Evolutionary conservation across 2,797 vertebrate genomes (phyloP), one percentile per base, ranked within the genome.

Genomic region (Cossypha polioptera): DNA sequence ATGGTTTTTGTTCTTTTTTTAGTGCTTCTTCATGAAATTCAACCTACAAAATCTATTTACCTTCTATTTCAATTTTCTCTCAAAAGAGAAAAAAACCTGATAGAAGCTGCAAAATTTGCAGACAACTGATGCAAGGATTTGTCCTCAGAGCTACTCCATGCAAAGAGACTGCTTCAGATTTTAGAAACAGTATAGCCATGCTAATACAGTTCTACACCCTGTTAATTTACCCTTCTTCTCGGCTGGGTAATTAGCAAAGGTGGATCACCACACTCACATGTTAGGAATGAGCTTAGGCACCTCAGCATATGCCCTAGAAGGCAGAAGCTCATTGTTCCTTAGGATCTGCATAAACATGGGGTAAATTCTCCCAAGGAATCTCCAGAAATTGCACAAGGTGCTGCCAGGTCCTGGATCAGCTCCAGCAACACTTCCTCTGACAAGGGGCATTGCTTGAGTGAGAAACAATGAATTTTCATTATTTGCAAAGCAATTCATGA

Each of bases 211-310:
- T 88, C 94, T 90, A 82, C 91, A 84, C 78, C 91, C 58, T 88
- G 42, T 51, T 92, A 94, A 94, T 86, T 80, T 91, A 89, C 36
- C 22, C 58, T 80, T 71, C 76, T 57, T 81, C 82, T 86, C 62
- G 83, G n/a, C 29, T 81, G 67, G 16, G 13, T 92, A 85, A 94
- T 95, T 91, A 91, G 40, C 50, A 81, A 75, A 96, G 92, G 82
- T 72, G 82, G 50, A 91, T 95, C 93, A 81, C 31, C 69, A 62
- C 51, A 91, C 21, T 83, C 93, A 92, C 50, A 81, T 48, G 38
- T 51, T 55, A 90, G 75, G 95, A 95, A 96, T 91, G 90, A 94
- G 78, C 31, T 72, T 48, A 72, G 69, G 68, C 75, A 86, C 47
- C 42, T 78, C 82, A 75, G 69, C 42, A 54, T 65, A 21, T 91